A percentile compares a stretch with the other conserved stretches of the same genome.
Evolutionary conservation across 2,888 invertebrate species (phyloP).

Genomic region (Apamea epomidion): DNA sequence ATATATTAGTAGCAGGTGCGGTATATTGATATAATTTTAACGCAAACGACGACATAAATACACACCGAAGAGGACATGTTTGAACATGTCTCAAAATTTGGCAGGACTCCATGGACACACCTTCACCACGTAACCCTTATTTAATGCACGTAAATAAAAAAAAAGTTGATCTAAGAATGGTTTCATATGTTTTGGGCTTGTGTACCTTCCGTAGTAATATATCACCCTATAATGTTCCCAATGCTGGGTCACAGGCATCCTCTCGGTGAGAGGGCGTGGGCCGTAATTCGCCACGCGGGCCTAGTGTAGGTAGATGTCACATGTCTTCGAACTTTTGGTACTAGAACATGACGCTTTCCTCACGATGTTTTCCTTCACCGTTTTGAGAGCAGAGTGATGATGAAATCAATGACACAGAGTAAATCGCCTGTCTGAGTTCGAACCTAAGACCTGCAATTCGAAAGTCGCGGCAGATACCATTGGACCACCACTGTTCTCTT

Average conservation of each 20-base stretch:
- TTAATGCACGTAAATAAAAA: conserved; percentile 22
- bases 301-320: not conserved
- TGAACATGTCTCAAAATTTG: conserved; percentile 56
- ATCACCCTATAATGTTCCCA: not conserved
- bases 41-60: conserved; percentile 38
- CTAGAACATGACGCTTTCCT: not conserved
- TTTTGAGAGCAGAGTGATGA: not conserved
- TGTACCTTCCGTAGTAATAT: not conserved
- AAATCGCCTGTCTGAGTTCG: not conserved
- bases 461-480: not conserved
- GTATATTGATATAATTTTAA: conserved; percentile 65
- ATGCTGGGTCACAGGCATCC: not conserved
- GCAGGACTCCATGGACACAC: conserved; percentile 58
- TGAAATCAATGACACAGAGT: not conserved
- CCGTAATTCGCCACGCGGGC: not conserved
- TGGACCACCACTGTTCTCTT: not conserved
- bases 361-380: not conserved
- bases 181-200: not conserved
- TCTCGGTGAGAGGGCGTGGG: not conserved
- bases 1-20: conserved; percentile 65
- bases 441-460: not conserved
- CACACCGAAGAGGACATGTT: conserved; percentile 37
- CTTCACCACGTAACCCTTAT: conserved; percentile 32
- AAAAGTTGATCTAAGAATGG: conserved; percentile 10
- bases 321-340: not conserved